Evolutionary conservation across 2,113 vertebrate species (phyloP), one percentile per base, ranked within the genome.

Genomic region (Onychorhynchus coronatus): DNA sequence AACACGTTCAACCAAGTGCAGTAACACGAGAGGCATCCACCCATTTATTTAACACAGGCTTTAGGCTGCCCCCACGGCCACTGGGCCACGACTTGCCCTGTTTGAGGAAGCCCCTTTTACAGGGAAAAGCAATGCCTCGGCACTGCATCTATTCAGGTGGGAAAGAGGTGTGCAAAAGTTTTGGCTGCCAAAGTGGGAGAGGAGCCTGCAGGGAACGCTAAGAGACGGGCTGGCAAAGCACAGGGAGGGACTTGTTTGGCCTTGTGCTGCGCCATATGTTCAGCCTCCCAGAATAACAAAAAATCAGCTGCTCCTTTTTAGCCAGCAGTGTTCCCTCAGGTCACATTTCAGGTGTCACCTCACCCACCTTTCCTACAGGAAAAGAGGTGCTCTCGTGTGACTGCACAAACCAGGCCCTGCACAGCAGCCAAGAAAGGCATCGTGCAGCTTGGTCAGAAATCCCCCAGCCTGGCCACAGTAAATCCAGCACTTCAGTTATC

Each of bases 241-340:
- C 68, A 47, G 33, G 52, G 56, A 87, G 65, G 73, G 75, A 65
- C 70, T 93, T 47, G 70, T 41, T 96, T 85, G 88, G 89, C 92
- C 81, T 72, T 17, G 68, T 93, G 80, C 90, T 88, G 67, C 27
- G 39, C 93, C 95, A 96, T 95, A 95, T 96, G 96, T 52, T 89
- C 81, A 75, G 56, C 49, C 56, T 96, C 90, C 90, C 80, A 93
- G 68, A 96, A 95, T 87, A 95, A 93, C 93, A 42, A 84, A 85
- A 96, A 93, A 78, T 95, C 93, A 94, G 80, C 91, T 85, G 68
- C 77, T 96, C 76, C 59, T 91, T 80, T 93, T 71, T 16, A 74
- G 89, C 47, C 77, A 80, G 59, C 14, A 52, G 17, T 16, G 50
- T 67, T 89, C 73, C 80, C 80, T 78, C 76, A 74, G 85, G 87